Evolutionary conservation across 1,140 invertebrate genomes (phyloP).

Genomic region (Helicoverpa armigera): DNA sequence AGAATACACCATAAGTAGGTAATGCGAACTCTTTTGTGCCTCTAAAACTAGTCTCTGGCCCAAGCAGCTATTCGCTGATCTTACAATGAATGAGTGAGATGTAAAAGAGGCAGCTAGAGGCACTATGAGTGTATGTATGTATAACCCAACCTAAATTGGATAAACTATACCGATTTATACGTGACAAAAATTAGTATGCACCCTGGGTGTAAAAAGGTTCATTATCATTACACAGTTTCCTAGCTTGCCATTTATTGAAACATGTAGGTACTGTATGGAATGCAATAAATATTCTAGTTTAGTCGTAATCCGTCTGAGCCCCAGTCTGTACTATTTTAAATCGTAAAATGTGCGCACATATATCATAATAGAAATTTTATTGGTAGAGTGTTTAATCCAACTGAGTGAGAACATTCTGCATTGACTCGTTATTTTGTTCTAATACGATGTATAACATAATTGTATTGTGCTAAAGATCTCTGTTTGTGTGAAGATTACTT

Average conservation of each 20-base stretch:
- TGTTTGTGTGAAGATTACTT: no score
- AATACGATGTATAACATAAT: background rate
- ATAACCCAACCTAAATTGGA: no score
- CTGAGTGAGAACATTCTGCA: conserved; percentile 21
- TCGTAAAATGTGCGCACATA: conserved; percentile 31
- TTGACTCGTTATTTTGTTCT: conserved; percentile 12
- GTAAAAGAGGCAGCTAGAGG: no score
- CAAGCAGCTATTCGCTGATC: no score
- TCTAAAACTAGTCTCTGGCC: no score
- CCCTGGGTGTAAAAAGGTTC: background rate
- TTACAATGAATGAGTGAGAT: no score
- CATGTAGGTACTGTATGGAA: conserved; percentile 20
- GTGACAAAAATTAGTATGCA: no score
- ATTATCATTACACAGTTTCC: background rate
- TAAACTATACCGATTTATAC: no score
- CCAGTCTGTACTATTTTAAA: conserved; percentile 41
- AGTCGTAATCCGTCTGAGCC: conserved; percentile 37
- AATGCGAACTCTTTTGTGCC: no score
- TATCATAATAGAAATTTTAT: conserved; percentile 35
- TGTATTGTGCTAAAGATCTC: background rate
- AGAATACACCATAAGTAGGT: no score
- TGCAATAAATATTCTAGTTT: conserved; percentile 34
- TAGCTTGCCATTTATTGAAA: conserved; percentile 12
- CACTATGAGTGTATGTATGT: no score
- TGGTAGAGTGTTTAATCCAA: conserved; percentile 34